phyloP scores from a whole-genome alignment of 2,113 vertebrate genomes.

The Carassius auratus region DNA sequence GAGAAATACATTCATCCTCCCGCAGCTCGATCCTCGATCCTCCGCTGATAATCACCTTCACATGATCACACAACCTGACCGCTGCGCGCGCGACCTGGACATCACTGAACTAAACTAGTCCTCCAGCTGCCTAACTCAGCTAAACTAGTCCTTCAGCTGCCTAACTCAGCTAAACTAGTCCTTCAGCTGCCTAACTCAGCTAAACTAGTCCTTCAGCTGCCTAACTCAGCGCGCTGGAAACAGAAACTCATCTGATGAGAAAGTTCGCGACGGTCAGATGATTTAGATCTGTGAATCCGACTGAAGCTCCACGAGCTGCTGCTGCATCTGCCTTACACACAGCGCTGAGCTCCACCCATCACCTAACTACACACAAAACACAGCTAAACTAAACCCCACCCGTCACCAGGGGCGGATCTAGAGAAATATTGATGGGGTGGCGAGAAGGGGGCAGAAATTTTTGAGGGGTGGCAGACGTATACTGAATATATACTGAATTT shows the following conservation, averaged over 20 bases:
- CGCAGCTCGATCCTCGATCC: constrained; percentile 22
- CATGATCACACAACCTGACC: neutral
- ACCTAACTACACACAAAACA: too few species aligned
- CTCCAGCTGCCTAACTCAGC: neutral
- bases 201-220: neutral
- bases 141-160: too few species aligned
- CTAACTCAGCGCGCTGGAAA: neutral
- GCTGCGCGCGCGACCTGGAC: neutral
- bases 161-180: too few species aligned
- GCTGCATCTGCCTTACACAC: neutral
- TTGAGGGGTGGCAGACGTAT: too few species aligned
- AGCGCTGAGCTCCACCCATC: neutral
- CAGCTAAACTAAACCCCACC: too few species aligned
- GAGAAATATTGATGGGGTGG: too few species aligned
- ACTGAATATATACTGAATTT: too few species aligned
- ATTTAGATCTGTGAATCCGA: neutral
- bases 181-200: neutral
- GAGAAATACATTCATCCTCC: constrained; percentile 51
- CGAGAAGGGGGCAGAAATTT: too few species aligned
- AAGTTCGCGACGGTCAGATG: neutral
- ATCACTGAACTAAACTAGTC: neutral
- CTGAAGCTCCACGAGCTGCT: neutral
- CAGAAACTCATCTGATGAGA: neutral
- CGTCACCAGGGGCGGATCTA: too few species aligned
- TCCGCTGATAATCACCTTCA: constrained; percentile 60